Conservation (phyloP, 2,797 vertebrate genomes). For the Bufotes viridis region DNA sequence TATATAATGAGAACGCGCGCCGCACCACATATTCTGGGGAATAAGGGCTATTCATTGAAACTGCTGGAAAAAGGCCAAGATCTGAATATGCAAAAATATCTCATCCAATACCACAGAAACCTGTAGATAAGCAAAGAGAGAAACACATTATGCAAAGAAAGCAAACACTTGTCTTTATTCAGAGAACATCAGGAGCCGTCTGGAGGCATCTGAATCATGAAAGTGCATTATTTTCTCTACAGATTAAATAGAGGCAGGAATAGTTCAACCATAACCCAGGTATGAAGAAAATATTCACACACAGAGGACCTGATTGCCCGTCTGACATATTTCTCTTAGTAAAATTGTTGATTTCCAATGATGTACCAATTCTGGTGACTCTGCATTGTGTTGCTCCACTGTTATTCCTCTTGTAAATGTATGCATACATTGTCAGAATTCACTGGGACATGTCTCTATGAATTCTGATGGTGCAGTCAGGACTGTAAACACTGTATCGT, state of each 20-base stretch:
- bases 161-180: conserved; percentile 27
- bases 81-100: conserved; percentile 21
- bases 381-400: no score
- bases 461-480: no score
- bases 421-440: no score
- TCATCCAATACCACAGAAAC: neutral
- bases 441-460: no score
- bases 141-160: conserved; percentile 7
- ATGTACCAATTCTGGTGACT: no score
- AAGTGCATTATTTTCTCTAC: neutral
- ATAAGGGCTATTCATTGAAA: neutral
- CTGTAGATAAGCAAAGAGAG: conserved; percentile 16
- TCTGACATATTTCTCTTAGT: no score
- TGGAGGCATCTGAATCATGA: neutral
- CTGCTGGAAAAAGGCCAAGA: neutral
- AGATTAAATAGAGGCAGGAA: neutral
- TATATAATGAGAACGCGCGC: neutral
- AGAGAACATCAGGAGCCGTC: neutral
- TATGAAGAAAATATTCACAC: neutral
- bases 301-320: neutral
- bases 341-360: no score
- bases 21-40: neutral
- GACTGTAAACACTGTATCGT: no score
- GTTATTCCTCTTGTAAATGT: no score
- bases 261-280: neutral